Conservation (phyloP, 2,113 vertebrate species). For the Micronisus gabar region DNA sequence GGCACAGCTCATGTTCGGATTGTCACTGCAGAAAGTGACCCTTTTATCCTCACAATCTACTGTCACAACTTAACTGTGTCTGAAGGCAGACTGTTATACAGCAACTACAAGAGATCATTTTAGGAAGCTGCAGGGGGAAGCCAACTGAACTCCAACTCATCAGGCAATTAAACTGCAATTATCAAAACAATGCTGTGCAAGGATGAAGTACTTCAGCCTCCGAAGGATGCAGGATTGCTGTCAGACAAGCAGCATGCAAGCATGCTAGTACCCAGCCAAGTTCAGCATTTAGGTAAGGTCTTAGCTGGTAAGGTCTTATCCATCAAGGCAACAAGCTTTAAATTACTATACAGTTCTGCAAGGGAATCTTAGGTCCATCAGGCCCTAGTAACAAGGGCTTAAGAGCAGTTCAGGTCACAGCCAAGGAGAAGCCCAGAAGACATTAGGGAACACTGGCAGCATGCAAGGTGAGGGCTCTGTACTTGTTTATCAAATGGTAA, state of each 20-base stretch:
- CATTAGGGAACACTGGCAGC: not conserved
- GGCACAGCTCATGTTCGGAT: not conserved
- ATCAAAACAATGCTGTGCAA: not conserved
- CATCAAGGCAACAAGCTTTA: not conserved
- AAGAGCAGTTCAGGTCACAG: not conserved
- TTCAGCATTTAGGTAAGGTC: not conserved
- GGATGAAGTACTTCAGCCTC: not conserved
- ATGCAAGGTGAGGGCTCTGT: not conserved
- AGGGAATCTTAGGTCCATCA: not conserved
- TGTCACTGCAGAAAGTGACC: not conserved
- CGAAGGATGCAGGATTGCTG: not conserved
- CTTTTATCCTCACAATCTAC: not conserved
- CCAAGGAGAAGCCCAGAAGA: not conserved
- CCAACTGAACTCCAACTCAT: not conserved
- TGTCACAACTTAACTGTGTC: not conserved
- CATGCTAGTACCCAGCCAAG: not conserved
- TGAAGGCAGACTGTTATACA: not conserved
- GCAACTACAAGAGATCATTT: not conserved
- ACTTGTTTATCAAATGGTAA: not conserved
- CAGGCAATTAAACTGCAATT: slow-evolving; percentile 6
- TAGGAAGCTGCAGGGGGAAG: slow-evolving; percentile 7
- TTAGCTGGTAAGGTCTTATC: not conserved
- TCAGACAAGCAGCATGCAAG: not conserved
- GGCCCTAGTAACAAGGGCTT: not conserved
- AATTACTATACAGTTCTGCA: not conserved